These are phyloP conservation scores for Heliconius aoede DNA, from an alignment of 2,888 invertebrate species.

Conservation along the genomic window DNA sequence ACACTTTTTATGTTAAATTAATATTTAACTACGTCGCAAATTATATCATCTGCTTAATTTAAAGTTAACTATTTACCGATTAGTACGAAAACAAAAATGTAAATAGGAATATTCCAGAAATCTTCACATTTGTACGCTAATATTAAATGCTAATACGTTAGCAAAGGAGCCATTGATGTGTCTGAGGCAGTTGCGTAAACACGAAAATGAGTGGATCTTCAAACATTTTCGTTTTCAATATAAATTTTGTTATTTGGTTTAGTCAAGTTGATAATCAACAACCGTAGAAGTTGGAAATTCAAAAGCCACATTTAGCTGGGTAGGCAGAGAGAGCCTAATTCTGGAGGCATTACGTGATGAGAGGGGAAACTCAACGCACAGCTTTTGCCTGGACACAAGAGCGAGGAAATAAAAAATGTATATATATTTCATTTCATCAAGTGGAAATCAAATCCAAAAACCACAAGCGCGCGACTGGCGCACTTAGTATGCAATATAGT, in stretches of 20 bases:
- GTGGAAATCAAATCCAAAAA: no score
- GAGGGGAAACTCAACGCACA: no score
- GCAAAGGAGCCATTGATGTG: conserved; percentile 20
- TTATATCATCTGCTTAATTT: background rate
- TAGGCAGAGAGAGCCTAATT: no score
- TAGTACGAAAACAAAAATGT: background rate
- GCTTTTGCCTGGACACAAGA: no score
- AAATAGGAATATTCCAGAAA: conserved; percentile 14
- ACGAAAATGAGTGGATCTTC: background rate
- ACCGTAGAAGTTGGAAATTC: background rate
- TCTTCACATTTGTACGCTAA: conserved; percentile 15
- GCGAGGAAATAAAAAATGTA: no score
- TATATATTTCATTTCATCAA: no score
- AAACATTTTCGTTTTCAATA: conserved; percentile 3
- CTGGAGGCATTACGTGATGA: no score
- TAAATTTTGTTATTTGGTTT: conserved; percentile 3
- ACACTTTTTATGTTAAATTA: no score
- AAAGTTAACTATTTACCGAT: background rate
- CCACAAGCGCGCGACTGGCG: no score
- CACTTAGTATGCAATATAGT: no score
- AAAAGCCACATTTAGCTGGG: background rate
- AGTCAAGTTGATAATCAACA: background rate
- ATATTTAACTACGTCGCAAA: background rate
- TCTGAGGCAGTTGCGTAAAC: conserved; percentile 1
- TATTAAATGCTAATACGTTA: conserved; percentile 13